Evolutionary conservation across 2,888 invertebrate genomes (phyloP).

Genomic region (Microplitis deprimator): DNA sequence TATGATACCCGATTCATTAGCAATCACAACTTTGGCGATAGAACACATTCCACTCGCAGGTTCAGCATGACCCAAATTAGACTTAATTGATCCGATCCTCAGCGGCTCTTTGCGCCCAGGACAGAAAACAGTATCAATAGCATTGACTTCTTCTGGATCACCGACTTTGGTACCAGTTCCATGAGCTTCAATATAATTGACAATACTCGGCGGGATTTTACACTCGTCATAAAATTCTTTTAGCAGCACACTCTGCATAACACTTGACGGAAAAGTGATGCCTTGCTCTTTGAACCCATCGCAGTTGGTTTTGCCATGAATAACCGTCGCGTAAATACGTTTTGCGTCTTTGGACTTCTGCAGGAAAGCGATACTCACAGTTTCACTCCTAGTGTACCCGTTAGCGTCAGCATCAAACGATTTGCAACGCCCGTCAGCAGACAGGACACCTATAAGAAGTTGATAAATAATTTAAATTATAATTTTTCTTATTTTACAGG

Average conservation of each 20-base stretch:
- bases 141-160: slow-evolving; percentile 92
- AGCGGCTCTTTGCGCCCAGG: slow-evolving; percentile 82
- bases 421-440: slow-evolving; percentile 89
- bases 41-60: slow-evolving; percentile 88
- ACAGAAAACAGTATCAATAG: slow-evolving; percentile 86
- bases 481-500: neutral
- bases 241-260: slow-evolving; percentile 67
- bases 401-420: slow-evolving; percentile 89
- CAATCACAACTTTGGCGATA: slow-evolving; percentile 85
- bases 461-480: neutral
- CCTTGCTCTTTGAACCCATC: slow-evolving; percentile 73
- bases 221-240: slow-evolving; percentile 76
- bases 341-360: slow-evolving; percentile 77
- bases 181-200: slow-evolving; percentile 80
- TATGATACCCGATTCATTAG: slow-evolving; percentile 85
- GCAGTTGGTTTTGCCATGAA: slow-evolving; percentile 76
- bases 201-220: slow-evolving; percentile 73
- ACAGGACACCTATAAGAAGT: slow-evolving; percentile 77
- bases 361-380: slow-evolving; percentile 79
- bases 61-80: slow-evolving; percentile 95
- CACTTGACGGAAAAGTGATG: slow-evolving; percentile 67
- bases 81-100: slow-evolving; percentile 91
- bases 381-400: slow-evolving; percentile 89
- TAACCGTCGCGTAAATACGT: slow-evolving; percentile 72
- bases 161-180: slow-evolving; percentile 88